Base-by-base conservation (phyloP, 2,113 vertebrate genomes). In the Garra rufa region DNA sequence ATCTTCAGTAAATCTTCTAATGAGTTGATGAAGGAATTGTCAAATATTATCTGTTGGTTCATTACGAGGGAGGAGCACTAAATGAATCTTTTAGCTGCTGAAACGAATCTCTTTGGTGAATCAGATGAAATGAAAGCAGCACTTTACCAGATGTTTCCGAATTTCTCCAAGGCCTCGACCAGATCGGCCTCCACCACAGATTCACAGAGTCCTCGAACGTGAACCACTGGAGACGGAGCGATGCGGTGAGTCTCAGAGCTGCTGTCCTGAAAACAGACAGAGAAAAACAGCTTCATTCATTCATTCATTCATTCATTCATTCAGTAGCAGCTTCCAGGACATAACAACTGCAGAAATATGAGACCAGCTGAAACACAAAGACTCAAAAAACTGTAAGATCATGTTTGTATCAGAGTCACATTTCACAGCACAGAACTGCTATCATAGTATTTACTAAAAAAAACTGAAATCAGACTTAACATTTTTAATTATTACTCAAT, bases 141-240 rank as follows among this genome's bases (percentile, higher is more conserved):
- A 1, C 4, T 69, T 46, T 26, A 99, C 98, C 97, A 98, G 94
- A 99, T 98, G 65, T 96, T 92, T 86, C 98, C 98, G 94, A 99
- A 99, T 85, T 97, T 97, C 85, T 99, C 96, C 75, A 99, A 94
- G 21, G 97, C 96, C 84, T 99, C 97, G 88, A 99, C 97, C 6
- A 99, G 95, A 89, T 99, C 97, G 10, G 98, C 97, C 87, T 99
- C 98, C 92, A 99, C 97, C 69, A 99, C 98, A 0, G 97, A 98
- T 84, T 98, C 97, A 85, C 97, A 97, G 48, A 99, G 93, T 24
- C 97, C 97, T 87, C 98, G 90, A 77, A 99, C 97, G 24, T 99
- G 98, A 75, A 99, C 97, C 1, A 99, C 98, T 0, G 97, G 98
- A 76, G 97, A 98, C 80, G 97, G 97, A 1, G 97, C 96, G 83